These are phyloP conservation scores for Oscheius sp. DNA, from an alignment of 2,888 invertebrate species.

Conservation along the genomic window DNA sequence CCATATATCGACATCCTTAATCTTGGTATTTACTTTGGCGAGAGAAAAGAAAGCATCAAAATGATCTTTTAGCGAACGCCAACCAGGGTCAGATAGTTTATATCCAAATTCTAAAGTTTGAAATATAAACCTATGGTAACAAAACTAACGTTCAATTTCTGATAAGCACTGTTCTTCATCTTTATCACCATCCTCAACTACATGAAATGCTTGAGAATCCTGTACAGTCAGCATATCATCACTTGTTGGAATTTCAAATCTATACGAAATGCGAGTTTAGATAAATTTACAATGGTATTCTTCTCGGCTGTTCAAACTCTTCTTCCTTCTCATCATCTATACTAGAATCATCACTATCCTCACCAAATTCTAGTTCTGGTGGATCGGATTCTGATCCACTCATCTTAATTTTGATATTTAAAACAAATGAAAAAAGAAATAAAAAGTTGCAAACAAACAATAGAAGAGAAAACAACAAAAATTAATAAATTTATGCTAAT, in stretches of 20 bases:
- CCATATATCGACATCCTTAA: constrained; percentile 2
- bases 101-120: not conserved
- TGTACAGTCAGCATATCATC: constrained; percentile 15
- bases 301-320: too few species aligned
- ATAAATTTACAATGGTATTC: not conserved
- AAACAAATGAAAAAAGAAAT: too few species aligned
- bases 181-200: constrained; percentile 16
- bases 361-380: too few species aligned
- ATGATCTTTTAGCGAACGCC: constrained; percentile 16
- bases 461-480: too few species aligned
- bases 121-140: not conserved
- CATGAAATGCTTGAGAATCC: not conserved
- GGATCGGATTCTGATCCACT: too few species aligned
- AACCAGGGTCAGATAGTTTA: not conserved
- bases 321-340: too few species aligned
- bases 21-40: constrained; percentile 19
- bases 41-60: constrained; percentile 34
- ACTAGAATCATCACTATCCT: too few species aligned
- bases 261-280: not conserved
- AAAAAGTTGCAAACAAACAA: too few species aligned
- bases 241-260: constrained; percentile 22
- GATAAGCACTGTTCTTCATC: not conserved
- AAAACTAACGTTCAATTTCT: constrained; percentile 8
- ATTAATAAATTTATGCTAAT: not conserved
- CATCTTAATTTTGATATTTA: too few species aligned